phyloP scores from a whole-genome alignment of 2,113 vertebrate species.

The Upupa epops region DNA sequence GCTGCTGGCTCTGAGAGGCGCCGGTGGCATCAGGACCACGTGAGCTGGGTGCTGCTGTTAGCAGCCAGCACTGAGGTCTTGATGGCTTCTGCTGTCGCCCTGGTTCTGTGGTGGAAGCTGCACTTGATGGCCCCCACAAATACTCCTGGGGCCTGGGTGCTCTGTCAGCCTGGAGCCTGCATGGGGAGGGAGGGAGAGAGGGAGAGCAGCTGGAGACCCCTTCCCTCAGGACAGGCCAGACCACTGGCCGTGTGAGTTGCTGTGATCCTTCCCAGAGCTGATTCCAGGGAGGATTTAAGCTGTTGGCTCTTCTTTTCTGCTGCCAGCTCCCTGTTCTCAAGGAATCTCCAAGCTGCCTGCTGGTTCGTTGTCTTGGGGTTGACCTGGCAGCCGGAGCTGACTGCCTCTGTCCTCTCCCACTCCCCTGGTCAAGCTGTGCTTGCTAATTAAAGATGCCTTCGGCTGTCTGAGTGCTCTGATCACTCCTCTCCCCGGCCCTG shows the following conservation, averaged over 20 bases:
- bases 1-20: background rate
- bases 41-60: background rate
- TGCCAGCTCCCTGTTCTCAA: background rate
- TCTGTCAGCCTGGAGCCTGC: background rate
- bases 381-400: background rate
- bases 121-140: background rate
- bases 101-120: background rate
- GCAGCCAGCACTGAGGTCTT: background rate
- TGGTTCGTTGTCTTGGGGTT: background rate
- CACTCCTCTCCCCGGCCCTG: accelerated
- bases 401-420: background rate
- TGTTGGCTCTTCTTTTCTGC: background rate
- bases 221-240: background rate
- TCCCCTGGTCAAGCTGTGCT: background rate
- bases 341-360: background rate
- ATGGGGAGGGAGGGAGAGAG: background rate
- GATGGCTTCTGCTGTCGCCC: background rate
- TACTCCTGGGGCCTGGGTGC: background rate
- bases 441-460: background rate
- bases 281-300: background rate
- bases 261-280: background rate
- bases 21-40: background rate
- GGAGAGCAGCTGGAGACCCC: background rate
- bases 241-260: background rate
- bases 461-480: background rate